phyloP scores from a whole-genome alignment of 2,888 invertebrate species.

The Dione vanillae region DNA sequence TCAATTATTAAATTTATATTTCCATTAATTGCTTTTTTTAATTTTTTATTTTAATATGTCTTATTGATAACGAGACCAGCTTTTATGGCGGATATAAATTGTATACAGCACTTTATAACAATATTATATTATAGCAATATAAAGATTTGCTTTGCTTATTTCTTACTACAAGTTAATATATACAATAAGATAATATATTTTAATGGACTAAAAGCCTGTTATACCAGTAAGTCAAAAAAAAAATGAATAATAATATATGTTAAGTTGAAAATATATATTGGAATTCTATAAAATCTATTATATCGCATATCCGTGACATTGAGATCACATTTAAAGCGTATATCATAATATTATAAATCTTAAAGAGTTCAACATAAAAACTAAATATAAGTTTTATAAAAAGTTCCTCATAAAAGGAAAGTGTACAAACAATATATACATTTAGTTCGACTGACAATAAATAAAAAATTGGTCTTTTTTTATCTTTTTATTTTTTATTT shows the following conservation, averaged over 20 bases:
- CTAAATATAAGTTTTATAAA: too few species aligned
- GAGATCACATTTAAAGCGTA: not conserved
- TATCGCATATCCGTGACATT: not conserved
- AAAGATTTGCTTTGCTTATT: not conserved
- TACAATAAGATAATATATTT: not conserved
- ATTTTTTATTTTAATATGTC: not conserved
- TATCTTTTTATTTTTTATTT: too few species aligned
- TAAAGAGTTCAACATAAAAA: not conserved
- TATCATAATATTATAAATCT: not conserved
- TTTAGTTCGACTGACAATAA: not conserved
- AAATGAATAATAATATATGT: not conserved
- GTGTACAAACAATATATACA: not conserved
- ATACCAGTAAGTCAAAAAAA: constrained; percentile 17
- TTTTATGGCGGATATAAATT: not conserved
- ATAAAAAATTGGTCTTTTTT: too few species aligned
- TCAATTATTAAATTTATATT: constrained; percentile 23
- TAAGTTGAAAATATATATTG: constrained; percentile 4
- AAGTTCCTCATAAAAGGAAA: not conserved
- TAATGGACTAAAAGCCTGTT: constrained; percentile 16
- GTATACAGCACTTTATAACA: not conserved
- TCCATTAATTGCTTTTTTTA: not conserved
- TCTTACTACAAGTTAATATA: not conserved
- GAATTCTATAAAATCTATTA: not conserved
- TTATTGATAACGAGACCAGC: not conserved
- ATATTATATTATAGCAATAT: not conserved